Conservation (phyloP, 64 coral and sea anemone species). For the Anthopleura sola region DNA sequence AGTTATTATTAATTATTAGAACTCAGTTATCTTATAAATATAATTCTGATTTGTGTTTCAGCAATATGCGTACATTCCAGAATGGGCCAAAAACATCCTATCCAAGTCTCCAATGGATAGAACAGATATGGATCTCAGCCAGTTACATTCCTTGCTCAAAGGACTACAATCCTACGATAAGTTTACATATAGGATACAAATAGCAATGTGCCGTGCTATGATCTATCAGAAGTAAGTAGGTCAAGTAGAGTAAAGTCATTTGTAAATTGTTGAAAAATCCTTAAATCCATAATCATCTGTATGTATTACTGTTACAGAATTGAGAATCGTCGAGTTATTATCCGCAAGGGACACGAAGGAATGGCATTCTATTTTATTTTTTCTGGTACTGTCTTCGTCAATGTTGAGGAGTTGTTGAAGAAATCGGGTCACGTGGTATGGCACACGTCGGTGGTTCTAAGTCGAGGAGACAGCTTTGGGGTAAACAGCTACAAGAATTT, state of each 20-base stretch:
- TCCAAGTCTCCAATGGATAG: constrained; percentile 79
- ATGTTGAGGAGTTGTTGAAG: constrained; percentile 74
- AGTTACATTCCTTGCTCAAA: constrained; percentile 72
- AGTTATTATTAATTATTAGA: no score
- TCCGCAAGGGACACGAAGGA: constrained; percentile 86
- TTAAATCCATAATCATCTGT: not conserved
- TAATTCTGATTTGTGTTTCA: not conserved
- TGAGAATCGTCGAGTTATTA: constrained; percentile 58
- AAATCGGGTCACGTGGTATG: constrained; percentile 76
- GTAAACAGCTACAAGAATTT: constrained; percentile 18
- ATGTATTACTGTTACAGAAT: constrained; percentile 31
- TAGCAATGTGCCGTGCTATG: constrained; percentile 98
- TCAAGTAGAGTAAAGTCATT: no score
- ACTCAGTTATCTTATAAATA: no score
- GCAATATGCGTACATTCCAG: constrained; percentile 96
- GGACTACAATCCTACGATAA: constrained; percentile 83
- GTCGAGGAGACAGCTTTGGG: constrained; percentile 91
- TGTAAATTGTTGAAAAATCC: no score
- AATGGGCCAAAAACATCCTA: constrained; percentile 76
- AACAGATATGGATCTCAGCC: constrained; percentile 67
- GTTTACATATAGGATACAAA: constrained; percentile 87
- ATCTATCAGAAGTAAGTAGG: constrained; percentile 41
- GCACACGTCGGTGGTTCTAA: constrained; percentile 77
- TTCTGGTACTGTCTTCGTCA: constrained; percentile 84
- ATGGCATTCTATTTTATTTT: constrained; percentile 87